Evolutionary conservation across 2,113 vertebrate species (phyloP), one percentile per base, ranked within the genome.

Genomic region (Pheucticus melanocephalus): DNA sequence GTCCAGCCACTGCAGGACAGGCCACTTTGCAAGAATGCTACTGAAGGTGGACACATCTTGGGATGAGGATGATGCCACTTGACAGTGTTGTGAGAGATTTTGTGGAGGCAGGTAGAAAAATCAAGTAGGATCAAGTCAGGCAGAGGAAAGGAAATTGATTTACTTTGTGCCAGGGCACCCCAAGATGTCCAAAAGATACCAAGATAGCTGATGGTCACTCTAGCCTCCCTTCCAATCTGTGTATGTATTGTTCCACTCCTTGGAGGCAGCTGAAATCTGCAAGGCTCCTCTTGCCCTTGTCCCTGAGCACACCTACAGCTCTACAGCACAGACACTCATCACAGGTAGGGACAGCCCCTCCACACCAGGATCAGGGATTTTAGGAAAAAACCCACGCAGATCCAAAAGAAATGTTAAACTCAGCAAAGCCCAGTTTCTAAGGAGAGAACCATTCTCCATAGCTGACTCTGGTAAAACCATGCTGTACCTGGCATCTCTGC

Each of bases 171-270:
- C n/a, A 72, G 37, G 47, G 45, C 13, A 35, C 30, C 15, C 31
- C 37, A 50, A n/a, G 25, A 86, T 44, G 12, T 64, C 24, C 40
- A 72, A 88, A 89, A 37, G n/a, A n/a, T 28, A 21, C 10, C 2
- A 3, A 24, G 16, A 10, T 7, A 72, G 44, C 4, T 50, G 35
- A 28, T 14, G 3, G 20, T n/a, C 11, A 71, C 11, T 22, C 19
- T 59, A 61, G 22, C 16, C 23, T 84, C 22, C 14, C 23, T 88
- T 60, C 25, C 3, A 60, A 22, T 3, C 45, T 59, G 16, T 31
- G 23, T 31, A 24, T 0, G 0, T 12, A 11, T 31, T 6, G 18
- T 39, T 72, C 54, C 54, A 35, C 5, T 59, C 28, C 9, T 47
- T 48, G 33, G 37, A 70, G 60, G 13, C 61, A 66, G 31, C 25